These are phyloP conservation scores for Diorhabda elongata DNA, from an alignment of 1,140 invertebrate genomes.

Conservation along the genomic window DNA sequence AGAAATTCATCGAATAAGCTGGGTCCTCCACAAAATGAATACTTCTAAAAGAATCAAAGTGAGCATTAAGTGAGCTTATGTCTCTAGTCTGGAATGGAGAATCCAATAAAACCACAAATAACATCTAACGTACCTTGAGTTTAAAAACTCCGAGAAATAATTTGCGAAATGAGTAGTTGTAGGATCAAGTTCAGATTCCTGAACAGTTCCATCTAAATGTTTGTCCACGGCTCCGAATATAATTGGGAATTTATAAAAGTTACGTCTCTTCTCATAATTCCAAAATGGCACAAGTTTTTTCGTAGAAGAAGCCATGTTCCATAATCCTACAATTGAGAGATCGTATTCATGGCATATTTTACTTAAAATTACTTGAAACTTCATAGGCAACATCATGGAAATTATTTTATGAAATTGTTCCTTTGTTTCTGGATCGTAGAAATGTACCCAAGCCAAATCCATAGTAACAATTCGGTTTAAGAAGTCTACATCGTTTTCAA, in stretches of 20 bases:
- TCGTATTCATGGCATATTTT: too few relatives aligned
- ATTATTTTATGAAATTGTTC: too few relatives aligned
- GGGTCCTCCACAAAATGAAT: background rate
- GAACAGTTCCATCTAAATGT: constrained; percentile 15
- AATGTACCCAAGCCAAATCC: too few relatives aligned
- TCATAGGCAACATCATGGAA: too few relatives aligned
- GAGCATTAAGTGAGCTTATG: too few relatives aligned
- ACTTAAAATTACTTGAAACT: too few relatives aligned
- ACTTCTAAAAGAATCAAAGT: too few relatives aligned
- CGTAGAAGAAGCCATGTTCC: constrained; percentile 42
- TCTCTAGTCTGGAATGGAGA: background rate
- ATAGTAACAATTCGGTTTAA: too few relatives aligned
- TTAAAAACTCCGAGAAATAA: constrained; percentile 44
- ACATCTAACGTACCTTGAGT: constrained; percentile 42
- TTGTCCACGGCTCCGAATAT: constrained; percentile 46
- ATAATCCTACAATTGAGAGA: constrained; percentile 16
- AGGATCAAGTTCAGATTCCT: constrained; percentile 35
- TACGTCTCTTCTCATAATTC: constrained; percentile 46
- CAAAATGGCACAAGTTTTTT: constrained; percentile 41
- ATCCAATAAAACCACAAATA: background rate
- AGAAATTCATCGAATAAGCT: background rate
- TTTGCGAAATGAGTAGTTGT: constrained; percentile 47
- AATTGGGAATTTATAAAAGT: constrained; percentile 47
- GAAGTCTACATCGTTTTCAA: too few relatives aligned
- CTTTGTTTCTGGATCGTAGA: too few relatives aligned